A percentile compares a stretch with the other conserved stretches of the same genome.
Evolutionary conservation across 2,888 invertebrate species (phyloP).

Genomic region (Uloborus plumipes): DNA sequence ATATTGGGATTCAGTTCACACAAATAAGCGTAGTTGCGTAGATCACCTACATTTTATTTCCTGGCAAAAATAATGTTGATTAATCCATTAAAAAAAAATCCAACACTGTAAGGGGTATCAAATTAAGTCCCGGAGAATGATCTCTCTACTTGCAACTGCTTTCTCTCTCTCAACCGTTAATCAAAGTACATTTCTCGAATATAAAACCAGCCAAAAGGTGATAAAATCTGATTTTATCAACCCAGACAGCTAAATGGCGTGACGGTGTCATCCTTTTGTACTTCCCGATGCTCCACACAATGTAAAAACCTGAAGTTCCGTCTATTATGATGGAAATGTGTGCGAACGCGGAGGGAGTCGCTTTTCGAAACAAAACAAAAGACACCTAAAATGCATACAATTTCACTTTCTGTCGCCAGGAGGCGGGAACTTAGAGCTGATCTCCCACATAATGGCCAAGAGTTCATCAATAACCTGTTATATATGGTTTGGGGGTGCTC

Average conservation of each 20-base stretch:
- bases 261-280: conserved; percentile 60
- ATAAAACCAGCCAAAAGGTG: conserved; percentile 4
- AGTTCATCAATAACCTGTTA: conserved; percentile 64
- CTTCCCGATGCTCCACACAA: conserved; percentile 10
- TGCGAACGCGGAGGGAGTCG: conserved; percentile 29
- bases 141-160: too few relatives aligned
- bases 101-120: too few relatives aligned
- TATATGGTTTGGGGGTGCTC: conserved; percentile 17
- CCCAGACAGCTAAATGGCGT: conserved; percentile 31
- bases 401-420: conserved; percentile 60
- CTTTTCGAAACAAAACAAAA: conserved; percentile 44
- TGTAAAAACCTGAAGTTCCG: conserved; percentile 25
- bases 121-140: too few relatives aligned
- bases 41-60: too few relatives aligned
- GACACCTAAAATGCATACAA: conserved; percentile 38
- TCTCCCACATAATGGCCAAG: conserved; percentile 33
- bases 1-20: too few relatives aligned
- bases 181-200: too few relatives aligned
- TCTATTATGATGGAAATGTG: conserved; percentile 55
- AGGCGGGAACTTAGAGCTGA: conserved; percentile 44
- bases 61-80: too few relatives aligned
- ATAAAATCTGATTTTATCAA: conserved; percentile 20
- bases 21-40: too few relatives aligned
- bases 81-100: too few relatives aligned
- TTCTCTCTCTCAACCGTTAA: too few relatives aligned